phyloP scores from a whole-genome alignment of 2,797 vertebrate genomes.

The Hephaestus fuliginosus region DNA sequence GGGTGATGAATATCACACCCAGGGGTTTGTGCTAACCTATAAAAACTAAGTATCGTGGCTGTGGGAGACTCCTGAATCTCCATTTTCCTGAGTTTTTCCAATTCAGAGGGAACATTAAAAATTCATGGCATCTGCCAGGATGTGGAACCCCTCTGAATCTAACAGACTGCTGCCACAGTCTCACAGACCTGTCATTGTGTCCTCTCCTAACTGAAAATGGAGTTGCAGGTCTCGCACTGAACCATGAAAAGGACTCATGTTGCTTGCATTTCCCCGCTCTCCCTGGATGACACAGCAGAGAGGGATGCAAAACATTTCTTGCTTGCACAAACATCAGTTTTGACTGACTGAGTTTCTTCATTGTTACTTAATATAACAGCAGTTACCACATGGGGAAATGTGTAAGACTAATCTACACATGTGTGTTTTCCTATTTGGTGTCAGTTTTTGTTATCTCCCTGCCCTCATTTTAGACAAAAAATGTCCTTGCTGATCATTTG shows the following conservation, averaged over 20 bases:
- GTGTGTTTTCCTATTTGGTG: not conserved
- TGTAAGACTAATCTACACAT: not conserved
- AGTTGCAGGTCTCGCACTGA: constrained; percentile 45
- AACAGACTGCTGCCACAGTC: constrained; percentile 63
- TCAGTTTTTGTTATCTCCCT: not conserved
- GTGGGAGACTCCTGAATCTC: constrained; percentile 33
- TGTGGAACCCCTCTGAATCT: constrained; percentile 54
- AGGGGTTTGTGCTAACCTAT: not conserved
- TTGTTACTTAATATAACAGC: not conserved
- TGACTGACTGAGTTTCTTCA: constrained; percentile 16
- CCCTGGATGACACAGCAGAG: constrained; percentile 22
- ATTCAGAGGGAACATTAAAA: constrained; percentile 57
- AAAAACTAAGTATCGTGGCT: constrained; percentile 8
- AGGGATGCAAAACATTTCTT: constrained; percentile 6
- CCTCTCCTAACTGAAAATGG: constrained; percentile 53
- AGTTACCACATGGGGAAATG: not conserved
- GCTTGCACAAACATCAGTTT: constrained; percentile 23
- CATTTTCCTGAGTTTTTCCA: constrained; percentile 44
- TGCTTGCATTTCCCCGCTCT: constrained; percentile 47
- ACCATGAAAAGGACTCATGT: constrained; percentile 50
- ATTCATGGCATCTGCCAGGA: constrained; percentile 65
- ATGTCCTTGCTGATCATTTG: not conserved
- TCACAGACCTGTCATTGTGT: constrained; percentile 59
- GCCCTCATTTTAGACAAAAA: not conserved
- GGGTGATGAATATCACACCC: not conserved